These are phyloP conservation scores for Syngnathoides biaculeatus DNA, from an alignment of 2,113 vertebrate genomes.

Conservation along the genomic window DNA sequence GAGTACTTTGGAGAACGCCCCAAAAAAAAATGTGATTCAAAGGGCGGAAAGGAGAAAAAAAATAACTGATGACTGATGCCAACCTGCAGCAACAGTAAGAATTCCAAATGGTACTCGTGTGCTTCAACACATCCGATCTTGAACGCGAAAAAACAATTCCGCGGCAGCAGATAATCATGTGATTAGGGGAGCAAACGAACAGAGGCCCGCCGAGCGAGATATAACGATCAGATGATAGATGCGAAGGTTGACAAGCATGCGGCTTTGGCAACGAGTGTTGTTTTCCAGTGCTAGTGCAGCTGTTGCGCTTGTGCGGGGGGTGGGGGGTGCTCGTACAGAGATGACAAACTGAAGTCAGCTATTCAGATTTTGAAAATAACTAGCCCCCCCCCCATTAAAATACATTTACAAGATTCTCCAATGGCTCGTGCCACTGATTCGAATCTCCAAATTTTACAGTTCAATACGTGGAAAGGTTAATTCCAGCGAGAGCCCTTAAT, in stretches of 20 bases:
- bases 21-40: background rate
- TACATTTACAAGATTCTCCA: too few relatives aligned
- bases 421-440: background rate
- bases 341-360: background rate
- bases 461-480: too few relatives aligned
- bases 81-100: background rate
- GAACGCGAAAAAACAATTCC: background rate
- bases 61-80: background rate
- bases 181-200: background rate
- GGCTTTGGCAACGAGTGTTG: background rate
- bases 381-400: too few relatives aligned
- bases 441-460: background rate
- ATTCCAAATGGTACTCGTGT: background rate
- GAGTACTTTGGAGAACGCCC: background rate
- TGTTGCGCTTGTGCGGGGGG: background rate
- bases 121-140: background rate
- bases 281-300: background rate
- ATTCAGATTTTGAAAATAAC: background rate
- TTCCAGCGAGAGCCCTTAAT: too few relatives aligned
- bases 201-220: background rate
- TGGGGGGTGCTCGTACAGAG: background rate
- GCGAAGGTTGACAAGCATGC: background rate
- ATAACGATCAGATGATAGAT: background rate
- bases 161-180: background rate
- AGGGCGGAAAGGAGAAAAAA: background rate